These are phyloP conservation scores for Atethmia centrago DNA, from an alignment of 2,888 invertebrate genomes.

Conservation along the genomic window DNA sequence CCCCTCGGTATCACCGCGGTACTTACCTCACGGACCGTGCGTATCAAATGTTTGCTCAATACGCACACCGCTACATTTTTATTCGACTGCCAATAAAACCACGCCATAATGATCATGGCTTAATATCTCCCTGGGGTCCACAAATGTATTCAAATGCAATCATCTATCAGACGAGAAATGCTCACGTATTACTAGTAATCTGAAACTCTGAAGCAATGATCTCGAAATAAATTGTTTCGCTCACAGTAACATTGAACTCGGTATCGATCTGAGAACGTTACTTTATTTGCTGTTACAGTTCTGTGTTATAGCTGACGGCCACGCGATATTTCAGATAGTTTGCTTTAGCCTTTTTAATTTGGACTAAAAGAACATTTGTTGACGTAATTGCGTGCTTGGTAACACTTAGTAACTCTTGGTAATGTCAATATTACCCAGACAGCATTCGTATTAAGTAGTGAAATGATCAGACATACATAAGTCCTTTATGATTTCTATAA, in stretches of 20 bases:
- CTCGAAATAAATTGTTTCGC: slow-evolving; percentile 25
- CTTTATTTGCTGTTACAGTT: slow-evolving; percentile 45
- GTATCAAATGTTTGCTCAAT: slow-evolving; percentile 75
- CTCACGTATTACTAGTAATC: slow-evolving; percentile 12
- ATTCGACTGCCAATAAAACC: slow-evolving; percentile 75
- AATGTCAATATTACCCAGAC: slow-evolving; percentile 2
- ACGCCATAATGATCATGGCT: slow-evolving; percentile 72
- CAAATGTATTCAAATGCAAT: slow-evolving; percentile 74
- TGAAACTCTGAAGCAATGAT: slow-evolving; percentile 27
- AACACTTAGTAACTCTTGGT: slow-evolving; percentile 32
- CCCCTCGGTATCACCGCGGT: slow-evolving; percentile 64
- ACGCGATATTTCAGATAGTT: slow-evolving; percentile 44
- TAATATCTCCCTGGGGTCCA: slow-evolving; percentile 68
- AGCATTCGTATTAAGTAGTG: not conserved
- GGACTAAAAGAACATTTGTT: slow-evolving; percentile 23
- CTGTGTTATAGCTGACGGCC: slow-evolving; percentile 44
- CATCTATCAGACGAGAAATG: slow-evolving; percentile 58
- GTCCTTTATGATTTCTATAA: not conserved
- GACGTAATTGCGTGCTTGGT: slow-evolving; percentile 46
- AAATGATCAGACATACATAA: not conserved
- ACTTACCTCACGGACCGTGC: slow-evolving; percentile 47
- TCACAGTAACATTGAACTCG: slow-evolving; percentile 54
- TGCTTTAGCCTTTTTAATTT: slow-evolving; percentile 51
- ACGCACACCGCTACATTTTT: slow-evolving; percentile 70
- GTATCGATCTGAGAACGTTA: slow-evolving; percentile 48